These are phyloP conservation scores for Alethe diademata DNA, from an alignment of 2,113 vertebrate species.

Conservation along the genomic window DNA sequence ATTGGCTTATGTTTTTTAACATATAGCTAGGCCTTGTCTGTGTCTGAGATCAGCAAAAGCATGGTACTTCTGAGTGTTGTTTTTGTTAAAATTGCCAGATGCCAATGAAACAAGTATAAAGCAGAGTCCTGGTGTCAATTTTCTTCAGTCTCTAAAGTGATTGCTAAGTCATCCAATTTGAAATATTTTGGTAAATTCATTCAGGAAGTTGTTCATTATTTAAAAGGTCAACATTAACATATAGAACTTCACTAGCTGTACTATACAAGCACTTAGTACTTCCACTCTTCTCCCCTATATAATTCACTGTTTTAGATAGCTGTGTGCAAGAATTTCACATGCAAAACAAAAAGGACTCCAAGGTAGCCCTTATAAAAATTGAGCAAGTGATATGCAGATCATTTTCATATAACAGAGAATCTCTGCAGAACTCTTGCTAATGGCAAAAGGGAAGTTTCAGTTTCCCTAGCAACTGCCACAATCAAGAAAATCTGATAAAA, in stretches of 20 bases:
- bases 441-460: neutral
- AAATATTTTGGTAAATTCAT: neutral
- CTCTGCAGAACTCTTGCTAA: neutral
- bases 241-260: neutral
- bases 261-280: neutral
- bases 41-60: neutral
- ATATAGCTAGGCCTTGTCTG: neutral
- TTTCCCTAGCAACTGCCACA: constrained; percentile 49
- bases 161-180: neutral
- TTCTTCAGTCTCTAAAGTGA: neutral
- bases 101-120: neutral
- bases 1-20: neutral
- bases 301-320: neutral
- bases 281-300: neutral
- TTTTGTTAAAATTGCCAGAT: neutral
- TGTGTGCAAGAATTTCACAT: neutral
- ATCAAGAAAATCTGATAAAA: neutral
- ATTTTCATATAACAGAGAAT: neutral
- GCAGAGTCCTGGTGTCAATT: neutral
- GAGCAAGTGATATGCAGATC: neutral
- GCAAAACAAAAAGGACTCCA: neutral
- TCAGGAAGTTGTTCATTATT: neutral
- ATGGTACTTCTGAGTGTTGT: neutral
- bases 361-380: neutral
- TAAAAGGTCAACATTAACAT: neutral